These are phyloP conservation scores for Macrosteles quadrilineatus DNA, from an alignment of 1,140 invertebrate species.

Conservation along the genomic window DNA sequence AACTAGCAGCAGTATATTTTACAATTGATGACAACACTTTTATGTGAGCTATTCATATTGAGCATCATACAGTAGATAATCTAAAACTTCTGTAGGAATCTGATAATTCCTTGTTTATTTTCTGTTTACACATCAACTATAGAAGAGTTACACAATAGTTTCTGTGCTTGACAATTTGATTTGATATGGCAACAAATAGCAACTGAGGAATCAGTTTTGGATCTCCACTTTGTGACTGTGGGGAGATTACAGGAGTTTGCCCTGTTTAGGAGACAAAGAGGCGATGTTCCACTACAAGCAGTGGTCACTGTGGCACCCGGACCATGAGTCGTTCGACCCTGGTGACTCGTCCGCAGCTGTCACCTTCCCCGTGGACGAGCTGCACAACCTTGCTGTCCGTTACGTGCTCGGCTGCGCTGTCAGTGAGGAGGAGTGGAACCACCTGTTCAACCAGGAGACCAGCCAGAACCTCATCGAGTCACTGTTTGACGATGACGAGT, in stretches of 20 bases:
- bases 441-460: background rate
- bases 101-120: no score
- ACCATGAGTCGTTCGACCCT: constrained; percentile 15
- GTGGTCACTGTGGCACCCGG: constrained; percentile 19
- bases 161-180: no score
- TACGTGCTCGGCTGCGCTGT: background rate
- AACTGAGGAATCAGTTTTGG: no score
- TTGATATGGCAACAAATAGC: no score
- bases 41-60: no score
- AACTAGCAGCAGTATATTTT: background rate
- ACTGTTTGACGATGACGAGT: constrained; percentile 2
- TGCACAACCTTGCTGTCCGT: constrained; percentile 1
- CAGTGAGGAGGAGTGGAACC: constrained; percentile 3
- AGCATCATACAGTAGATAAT: no score
- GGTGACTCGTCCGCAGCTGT: background rate
- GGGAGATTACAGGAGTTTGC: no score
- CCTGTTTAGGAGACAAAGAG: constrained; percentile 17
- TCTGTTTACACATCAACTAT: no score
- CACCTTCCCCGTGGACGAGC: background rate
- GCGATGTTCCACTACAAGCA: constrained; percentile 19
- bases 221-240: no score
- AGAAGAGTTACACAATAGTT: no score
- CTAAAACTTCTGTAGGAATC: no score
- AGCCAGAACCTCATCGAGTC: background rate
- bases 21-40: background rate